phyloP scores from a whole-genome alignment of 2,797 vertebrate species.

The Percopsis omiscomaycus region DNA sequence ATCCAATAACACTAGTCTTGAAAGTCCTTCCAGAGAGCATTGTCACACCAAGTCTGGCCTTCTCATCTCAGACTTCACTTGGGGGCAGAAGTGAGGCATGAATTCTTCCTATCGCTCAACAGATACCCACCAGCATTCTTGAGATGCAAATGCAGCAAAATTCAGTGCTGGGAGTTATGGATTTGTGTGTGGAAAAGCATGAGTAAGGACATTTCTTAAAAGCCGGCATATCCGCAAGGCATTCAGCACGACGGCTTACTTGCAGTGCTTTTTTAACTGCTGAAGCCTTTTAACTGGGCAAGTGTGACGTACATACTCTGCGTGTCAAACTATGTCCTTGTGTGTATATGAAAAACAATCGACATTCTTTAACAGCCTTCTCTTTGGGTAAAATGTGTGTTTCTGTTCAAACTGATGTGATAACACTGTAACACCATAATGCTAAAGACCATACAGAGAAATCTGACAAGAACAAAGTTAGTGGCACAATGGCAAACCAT shows the following conservation, averaged over 20 bases:
- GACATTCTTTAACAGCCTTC: constrained; percentile 25
- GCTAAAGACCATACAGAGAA: constrained; percentile 26
- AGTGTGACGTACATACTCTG: constrained; percentile 42
- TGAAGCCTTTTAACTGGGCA: constrained; percentile 42
- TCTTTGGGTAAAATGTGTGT: constrained; percentile 51
- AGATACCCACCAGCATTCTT: constrained; percentile 13
- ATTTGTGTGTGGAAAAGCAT: constrained; percentile 60
- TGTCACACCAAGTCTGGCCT: constrained; percentile 39
- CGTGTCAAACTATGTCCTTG: constrained; percentile 31
- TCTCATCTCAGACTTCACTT: constrained; percentile 44
- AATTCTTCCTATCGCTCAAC: constrained; percentile 51
- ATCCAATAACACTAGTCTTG: constrained; percentile 52
- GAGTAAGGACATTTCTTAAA: constrained; percentile 65
- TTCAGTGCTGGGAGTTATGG: constrained; percentile 49
- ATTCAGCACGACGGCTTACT: constrained; percentile 44
- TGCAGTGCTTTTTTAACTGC: constrained; percentile 29
- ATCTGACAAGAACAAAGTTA: constrained; percentile 41
- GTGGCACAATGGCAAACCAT: constrained; percentile 61
- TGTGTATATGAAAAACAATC: constrained; percentile 7
- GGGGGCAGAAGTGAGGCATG: constrained; percentile 45
- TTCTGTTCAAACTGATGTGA: constrained; percentile 48
- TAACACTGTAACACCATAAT: constrained; percentile 29
- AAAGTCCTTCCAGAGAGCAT: constrained; percentile 43
- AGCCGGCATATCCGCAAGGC: constrained; percentile 48
- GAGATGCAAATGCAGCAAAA: constrained; percentile 47